These are phyloP conservation scores for Arothron firmamentum DNA, from an alignment of 2,113 vertebrate species.

Conservation along the genomic window DNA sequence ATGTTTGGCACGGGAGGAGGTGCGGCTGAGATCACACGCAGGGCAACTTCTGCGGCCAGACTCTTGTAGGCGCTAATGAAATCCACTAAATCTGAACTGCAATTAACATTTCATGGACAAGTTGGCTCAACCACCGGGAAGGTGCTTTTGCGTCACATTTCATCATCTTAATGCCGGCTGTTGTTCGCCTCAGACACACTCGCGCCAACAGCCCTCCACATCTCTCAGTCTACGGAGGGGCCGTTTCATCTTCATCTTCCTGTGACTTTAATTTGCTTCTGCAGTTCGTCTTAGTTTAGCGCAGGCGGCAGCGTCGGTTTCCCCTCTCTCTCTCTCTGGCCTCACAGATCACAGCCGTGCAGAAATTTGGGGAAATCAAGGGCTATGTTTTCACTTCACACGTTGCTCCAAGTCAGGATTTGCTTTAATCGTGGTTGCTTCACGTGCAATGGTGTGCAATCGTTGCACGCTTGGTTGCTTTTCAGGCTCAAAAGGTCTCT, in stretches of 20 bases:
- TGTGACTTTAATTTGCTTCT: slow-evolving; percentile 9
- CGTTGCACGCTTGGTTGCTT: slow-evolving; percentile 18
- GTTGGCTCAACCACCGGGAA: slow-evolving; percentile 48
- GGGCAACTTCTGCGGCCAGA: slow-evolving; percentile 34
- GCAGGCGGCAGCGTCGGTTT: slow-evolving; percentile 8
- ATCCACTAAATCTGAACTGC: slow-evolving; percentile 48
- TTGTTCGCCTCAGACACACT: slow-evolving; percentile 48
- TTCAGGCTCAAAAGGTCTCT: slow-evolving; percentile 21
- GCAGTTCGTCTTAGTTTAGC: slow-evolving; percentile 15
- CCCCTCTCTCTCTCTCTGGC: slow-evolving; percentile 30
- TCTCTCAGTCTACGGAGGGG: background rate
- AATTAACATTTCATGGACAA: slow-evolving; percentile 59
- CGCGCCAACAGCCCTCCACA: slow-evolving; percentile 18
- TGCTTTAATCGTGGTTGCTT: background rate
- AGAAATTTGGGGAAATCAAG: background rate
- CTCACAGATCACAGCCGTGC: slow-evolving; percentile 12
- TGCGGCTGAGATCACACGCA: slow-evolving; percentile 36
- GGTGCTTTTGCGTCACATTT: slow-evolving; percentile 62
- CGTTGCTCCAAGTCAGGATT: slow-evolving; percentile 1
- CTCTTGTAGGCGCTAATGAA: slow-evolving; percentile 45
- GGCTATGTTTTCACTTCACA: background rate
- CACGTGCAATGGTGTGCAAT: background rate
- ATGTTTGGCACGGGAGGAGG: slow-evolving; percentile 36
- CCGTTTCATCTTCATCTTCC: background rate
- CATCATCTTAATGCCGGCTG: slow-evolving; percentile 62